These are phyloP conservation scores for Tetramorium alpestre DNA, from an alignment of 1,140 invertebrate genomes.

Conservation along the genomic window DNA sequence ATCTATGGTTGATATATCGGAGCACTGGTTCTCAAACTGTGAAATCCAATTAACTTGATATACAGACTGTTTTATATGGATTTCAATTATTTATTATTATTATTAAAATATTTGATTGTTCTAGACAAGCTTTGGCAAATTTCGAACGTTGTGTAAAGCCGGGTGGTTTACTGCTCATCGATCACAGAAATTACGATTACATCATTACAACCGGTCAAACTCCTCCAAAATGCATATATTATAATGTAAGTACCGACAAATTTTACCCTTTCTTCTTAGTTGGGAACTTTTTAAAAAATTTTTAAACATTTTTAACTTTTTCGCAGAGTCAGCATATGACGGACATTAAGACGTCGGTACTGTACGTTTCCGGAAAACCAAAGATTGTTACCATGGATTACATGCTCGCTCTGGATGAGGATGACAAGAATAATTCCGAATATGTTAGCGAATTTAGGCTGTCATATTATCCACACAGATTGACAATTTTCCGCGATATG, in stretches of 20 bases:
- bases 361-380: constrained; percentile 91
- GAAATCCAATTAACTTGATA: not conserved
- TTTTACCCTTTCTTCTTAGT: not conserved
- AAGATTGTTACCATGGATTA: constrained; percentile 93
- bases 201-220: constrained; percentile 91
- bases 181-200: constrained; percentile 95
- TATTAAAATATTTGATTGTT: constrained; percentile 24
- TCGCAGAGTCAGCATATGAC: constrained; percentile 92
- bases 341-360: constrained; percentile 93
- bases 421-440: constrained; percentile 74
- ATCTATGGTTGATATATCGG: not conserved
- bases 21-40: not conserved
- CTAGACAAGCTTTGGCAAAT: constrained; percentile 89
- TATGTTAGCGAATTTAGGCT: constrained; percentile 91
- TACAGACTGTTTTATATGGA: not conserved
- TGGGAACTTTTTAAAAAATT: constrained; percentile 8
- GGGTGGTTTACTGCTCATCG: constrained; percentile 93
- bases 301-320: not conserved
- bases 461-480: constrained; percentile 94
- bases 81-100: not conserved
- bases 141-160: constrained; percentile 93
- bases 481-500: constrained; percentile 90
- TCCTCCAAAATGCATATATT: constrained; percentile 93
- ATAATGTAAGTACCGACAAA: constrained; percentile 90
- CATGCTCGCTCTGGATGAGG: constrained; percentile 87